Evolutionary conservation across 2,888 invertebrate genomes (phyloP).

Genomic region (Amphipyra tragopoginis): DNA sequence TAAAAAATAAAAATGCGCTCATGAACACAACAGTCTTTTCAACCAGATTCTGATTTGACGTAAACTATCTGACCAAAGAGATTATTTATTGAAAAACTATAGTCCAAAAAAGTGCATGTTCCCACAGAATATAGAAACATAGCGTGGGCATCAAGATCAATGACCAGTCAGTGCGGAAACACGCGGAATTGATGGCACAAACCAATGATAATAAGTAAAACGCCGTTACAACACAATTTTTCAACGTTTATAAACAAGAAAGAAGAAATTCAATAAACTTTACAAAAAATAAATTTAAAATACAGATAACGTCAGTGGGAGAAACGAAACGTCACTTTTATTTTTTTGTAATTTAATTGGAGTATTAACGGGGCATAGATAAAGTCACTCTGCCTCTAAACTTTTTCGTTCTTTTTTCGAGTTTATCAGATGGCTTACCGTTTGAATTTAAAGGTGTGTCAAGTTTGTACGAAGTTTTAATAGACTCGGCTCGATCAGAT

Average conservation of each 20-base stretch:
- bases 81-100: constrained; percentile 13
- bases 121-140: constrained; percentile 61
- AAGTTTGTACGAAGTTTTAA: constrained; percentile 86
- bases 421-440: constrained; percentile 88
- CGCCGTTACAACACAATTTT: constrained; percentile 58
- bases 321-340: constrained; percentile 80
- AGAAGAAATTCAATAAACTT: constrained; percentile 66
- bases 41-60: too few relatives aligned
- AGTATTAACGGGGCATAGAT: constrained; percentile 87
- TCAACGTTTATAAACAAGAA: constrained; percentile 58
- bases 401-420: constrained; percentile 73
- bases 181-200: constrained; percentile 72
- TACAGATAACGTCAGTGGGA: constrained; percentile 70
- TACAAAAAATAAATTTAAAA: constrained; percentile 60
- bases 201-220: constrained; percentile 56
- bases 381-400: constrained; percentile 79
- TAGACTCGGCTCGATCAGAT: constrained; percentile 86
- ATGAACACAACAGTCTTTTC: too few relatives aligned
- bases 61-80: too few relatives aligned
- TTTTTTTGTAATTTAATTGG: constrained; percentile 85
- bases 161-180: constrained; percentile 65
- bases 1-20: too few relatives aligned
- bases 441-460: constrained; percentile 88
- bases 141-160: constrained; percentile 73
- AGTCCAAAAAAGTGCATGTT: constrained; percentile 49